Evolutionary conservation across 1,140 invertebrate genomes (phyloP), one percentile per base, ranked within the genome.

Genomic region (Heliconius melpomene): DNA sequence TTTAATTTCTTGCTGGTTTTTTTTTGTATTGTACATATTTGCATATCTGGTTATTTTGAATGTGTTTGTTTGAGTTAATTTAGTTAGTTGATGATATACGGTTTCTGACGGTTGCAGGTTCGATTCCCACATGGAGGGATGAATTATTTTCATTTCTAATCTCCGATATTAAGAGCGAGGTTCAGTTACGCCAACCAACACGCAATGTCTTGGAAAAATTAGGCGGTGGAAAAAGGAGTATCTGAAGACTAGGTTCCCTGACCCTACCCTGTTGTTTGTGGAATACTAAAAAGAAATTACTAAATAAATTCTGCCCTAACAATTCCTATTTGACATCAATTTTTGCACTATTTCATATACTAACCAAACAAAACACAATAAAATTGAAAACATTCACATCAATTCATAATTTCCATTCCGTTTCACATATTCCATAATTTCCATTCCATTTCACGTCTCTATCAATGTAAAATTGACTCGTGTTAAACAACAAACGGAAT

Each of bases 401-500:
- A 66, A 66, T 66, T 29, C 26, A 66, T 29, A 66, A 66, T 29
- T 66, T 66, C 60, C 60, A 5, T 26, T 66, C 60, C 60, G 9
- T 66, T 66, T 26, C 60, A 26, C 26, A 66, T n/a, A 66, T 60
- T 23, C 9, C 57, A 60, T 60, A 60, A 23, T 11, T 60, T 60
- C n/a, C 57, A 60, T 23, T 23, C 23, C n/a, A 60, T 60, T 60
- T 26, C 57, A 60, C 57, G 9, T 46, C 40, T 46, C 40, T 23
- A 23, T 66, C 60, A 66, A 66, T 66, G 23, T 66, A 66, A 66
- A 66, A 66, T 66, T 66, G 60, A 66, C 60, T 66, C 26, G 60
- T 29, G 8, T 29, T 66, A 66, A 66, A 11, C 60, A 66, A 66
- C 60, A 66, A 66, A 66, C 75, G 75, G 32, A 77, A 77, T 13